Evolutionary conservation across 1,140 invertebrate genomes (phyloP), one percentile per base, ranked within the genome.

Genomic region (Ceratitis capitata): DNA sequence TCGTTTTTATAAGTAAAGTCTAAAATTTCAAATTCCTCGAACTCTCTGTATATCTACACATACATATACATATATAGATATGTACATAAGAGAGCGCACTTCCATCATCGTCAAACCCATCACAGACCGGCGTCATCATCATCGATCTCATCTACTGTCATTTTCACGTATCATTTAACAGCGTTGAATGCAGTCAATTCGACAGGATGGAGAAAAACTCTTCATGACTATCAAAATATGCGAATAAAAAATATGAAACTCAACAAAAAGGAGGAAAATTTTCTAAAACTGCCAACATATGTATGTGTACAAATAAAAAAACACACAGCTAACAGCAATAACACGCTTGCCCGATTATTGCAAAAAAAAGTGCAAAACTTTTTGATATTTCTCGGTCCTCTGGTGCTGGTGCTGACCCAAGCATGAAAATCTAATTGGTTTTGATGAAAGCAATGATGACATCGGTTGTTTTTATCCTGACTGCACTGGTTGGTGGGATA

Each of bases 121-220:
- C 69, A 78, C 69, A 14, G 2, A n/a, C 69, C n/a, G n/a, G n/a
- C n/a, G n/a, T n/a, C n/a, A n/a, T n/a, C n/a, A 74, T 86, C 85
- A 86, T 84, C 83, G 83, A 86, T 86, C 85, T 86, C 47, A 64
- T 86, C 49, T 61, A 49, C 47, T 84, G 85, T 86, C 85, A 74
- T 86, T 86, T 86, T 86, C 83, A 86, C 85, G 85, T 84, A 82
- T 86, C 85, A 86, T 86, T 86, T 85, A 69, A 69, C 74, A 83
- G 39, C 47, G n/a, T 29, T 49, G 45, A 82, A 23, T 29, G 78
- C 39, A 82, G n/a, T 49, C 47, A 29, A 3, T 23, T 7, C 45
- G 26, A 19, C 39, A 78, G 69, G 19, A 26, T 45, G n/a, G 69
- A 78, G 39, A 32, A 85, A 85, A 78, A 53, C 16, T n/a, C 64